Base-by-base conservation (phyloP, 2,888 invertebrate species). In the Bibio marci region DNA sequence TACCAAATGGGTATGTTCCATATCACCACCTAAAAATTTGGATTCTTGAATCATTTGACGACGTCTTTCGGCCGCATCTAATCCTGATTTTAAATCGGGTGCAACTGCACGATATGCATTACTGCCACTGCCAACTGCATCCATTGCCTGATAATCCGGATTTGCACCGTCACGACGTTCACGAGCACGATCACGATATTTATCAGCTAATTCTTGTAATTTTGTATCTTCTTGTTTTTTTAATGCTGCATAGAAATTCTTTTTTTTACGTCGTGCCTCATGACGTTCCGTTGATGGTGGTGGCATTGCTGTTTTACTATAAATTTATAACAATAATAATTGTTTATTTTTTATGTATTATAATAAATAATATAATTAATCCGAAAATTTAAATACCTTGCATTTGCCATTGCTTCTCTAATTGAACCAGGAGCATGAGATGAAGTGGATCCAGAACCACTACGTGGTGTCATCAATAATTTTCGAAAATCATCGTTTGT, bases 1-100 rank as follows among this genome's bases (percentile, higher is more conserved):
- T 50, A 99, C 98, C 71, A 99, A 91, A 66, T 99, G 98, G 57
- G 98, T 99, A 53, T 99, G 98, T 54, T 98, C 95, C 87, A 98
- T 95, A 62, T 98, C 98, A 72, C 98, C 98, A 58, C 98, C 98
- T 67, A 99, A 87, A 65, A 92, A 99, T 65, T 99, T 99, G 0
- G 98, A 98, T 64, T 98, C 97, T 67, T 83, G 82, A 56, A 98
- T 98, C 68, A 94, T 79, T 55, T 95, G 90, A 37, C 92, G 73
- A 38, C 97, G 69, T 31, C 94, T 70, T 62, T 97, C 95, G 6
- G 95, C 94, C 0, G 91, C 91, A 66, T 92, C 91, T 59, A 85
- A 76, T 45, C 90, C 83, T 0, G 91, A 90, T 56, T 94, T 92
- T 12, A 88, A 63, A 66, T 95, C 95, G 0, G 95, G 95, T 3